A percentile compares a stretch with the other conserved stretches of the same genome.
Evolutionary conservation across 2,113 vertebrate species (phyloP).

Genomic region (Eonycteris spelaea): DNA sequence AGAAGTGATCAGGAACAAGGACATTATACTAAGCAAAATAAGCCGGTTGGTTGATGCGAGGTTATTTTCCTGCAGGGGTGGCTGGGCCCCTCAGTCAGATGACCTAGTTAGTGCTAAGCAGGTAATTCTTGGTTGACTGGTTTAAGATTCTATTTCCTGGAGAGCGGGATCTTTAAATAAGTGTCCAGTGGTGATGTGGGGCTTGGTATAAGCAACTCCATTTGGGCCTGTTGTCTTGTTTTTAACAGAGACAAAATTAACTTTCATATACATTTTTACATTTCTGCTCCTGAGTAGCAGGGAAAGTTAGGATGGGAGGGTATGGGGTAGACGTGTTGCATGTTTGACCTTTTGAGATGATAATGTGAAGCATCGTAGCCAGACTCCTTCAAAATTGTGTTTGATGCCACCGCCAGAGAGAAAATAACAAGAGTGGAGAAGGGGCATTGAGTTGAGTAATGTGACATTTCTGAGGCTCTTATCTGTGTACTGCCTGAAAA

Average conservation of each 20-base stretch:
- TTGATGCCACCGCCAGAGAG: neutral
- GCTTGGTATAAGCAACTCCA: neutral
- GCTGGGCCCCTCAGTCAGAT: neutral
- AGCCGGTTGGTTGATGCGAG: neutral
- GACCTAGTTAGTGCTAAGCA: neutral
- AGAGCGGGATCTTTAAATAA: neutral
- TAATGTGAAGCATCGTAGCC: neutral
- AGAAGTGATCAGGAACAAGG: neutral
- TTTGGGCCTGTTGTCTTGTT: neutral
- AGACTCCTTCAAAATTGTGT: neutral
- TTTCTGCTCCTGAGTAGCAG: neutral
- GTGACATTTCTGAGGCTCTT: neutral
- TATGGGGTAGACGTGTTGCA: rapidly evolving
- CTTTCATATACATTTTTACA: neutral
- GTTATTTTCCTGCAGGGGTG: neutral
- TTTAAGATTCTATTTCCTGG: neutral
- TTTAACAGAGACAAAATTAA: neutral
- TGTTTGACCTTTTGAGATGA: neutral
- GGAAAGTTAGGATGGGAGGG: too few relatives aligned
- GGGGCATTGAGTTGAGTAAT: neutral
- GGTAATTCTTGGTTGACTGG: neutral
- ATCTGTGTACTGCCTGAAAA: neutral
- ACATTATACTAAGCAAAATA: neutral
- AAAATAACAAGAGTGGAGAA: neutral
- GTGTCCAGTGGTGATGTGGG: neutral